Conservation (phyloP, 2,888 invertebrate genomes). For the Xanthia togata region DNA sequence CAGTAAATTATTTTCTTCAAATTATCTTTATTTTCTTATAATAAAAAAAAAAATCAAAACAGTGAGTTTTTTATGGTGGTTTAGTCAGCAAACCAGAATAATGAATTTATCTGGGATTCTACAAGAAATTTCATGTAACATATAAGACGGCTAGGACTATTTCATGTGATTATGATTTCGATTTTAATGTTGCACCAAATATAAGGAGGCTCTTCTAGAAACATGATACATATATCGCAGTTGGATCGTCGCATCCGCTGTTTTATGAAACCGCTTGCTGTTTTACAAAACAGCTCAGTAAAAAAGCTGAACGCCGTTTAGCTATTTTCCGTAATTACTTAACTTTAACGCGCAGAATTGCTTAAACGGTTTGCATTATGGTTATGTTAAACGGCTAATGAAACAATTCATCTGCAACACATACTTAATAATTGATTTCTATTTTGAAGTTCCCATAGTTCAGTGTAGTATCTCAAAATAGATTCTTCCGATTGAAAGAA, state of each 20-base stretch:
- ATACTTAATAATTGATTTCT: background rate
- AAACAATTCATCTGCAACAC: background rate
- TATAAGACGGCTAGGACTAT: background rate
- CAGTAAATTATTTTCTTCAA: background rate
- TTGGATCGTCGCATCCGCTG: background rate
- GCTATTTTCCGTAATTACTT: no score
- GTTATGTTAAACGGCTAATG: background rate
- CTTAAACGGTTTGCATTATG: no score
- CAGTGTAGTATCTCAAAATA: constrained; percentile 6
- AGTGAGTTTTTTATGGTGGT: background rate
- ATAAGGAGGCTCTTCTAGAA: background rate
- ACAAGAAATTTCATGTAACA: background rate
- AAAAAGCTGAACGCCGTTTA: no score
- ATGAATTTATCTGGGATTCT: background rate
- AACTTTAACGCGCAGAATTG: no score
- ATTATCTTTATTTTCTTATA: background rate
- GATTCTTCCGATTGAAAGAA: constrained; percentile 32
- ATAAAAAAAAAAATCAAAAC: no score
- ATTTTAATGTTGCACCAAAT: background rate
- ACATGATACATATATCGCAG: background rate
- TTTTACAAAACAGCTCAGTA: background rate
- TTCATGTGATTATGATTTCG: background rate
- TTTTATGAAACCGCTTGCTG: background rate
- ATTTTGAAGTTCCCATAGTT: constrained; percentile 22
- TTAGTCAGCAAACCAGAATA: no score